phyloP scores from a whole-genome alignment of 2,888 invertebrate species.

The Meliscaeva auricollis region DNA sequence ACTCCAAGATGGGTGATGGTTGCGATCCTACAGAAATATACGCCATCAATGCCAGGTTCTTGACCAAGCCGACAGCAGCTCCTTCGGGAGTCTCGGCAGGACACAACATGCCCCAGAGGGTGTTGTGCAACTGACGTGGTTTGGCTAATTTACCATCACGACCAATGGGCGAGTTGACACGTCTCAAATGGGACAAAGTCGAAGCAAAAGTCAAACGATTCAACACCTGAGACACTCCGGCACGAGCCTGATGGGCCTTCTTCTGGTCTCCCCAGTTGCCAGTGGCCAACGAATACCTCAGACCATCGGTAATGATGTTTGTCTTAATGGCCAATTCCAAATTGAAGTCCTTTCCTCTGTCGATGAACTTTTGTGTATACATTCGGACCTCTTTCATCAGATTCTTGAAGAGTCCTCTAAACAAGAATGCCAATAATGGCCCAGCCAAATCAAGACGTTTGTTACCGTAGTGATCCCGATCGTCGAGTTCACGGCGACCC shows the following conservation, averaged over 20 bases:
- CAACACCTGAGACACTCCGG: slow-evolving; percentile 91
- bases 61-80: slow-evolving; percentile 97
- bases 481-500: slow-evolving; percentile 98
- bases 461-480: slow-evolving; percentile 99
- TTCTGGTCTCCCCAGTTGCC: slow-evolving; percentile 99
- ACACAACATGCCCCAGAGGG: slow-evolving; percentile 99
- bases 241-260: slow-evolving; percentile 96
- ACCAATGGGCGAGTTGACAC: slow-evolving; percentile 99
- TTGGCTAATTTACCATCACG: slow-evolving; percentile 99
- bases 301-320: slow-evolving; percentile 98
- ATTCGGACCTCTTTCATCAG: slow-evolving; percentile 98
- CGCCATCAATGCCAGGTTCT: slow-evolving; percentile 99
- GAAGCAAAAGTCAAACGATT: slow-evolving; percentile 99
- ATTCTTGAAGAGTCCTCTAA: slow-evolving; percentile 98
- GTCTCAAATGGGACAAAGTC: slow-evolving; percentile 97
- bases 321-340: slow-evolving; percentile 95
- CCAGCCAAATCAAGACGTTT: slow-evolving; percentile 99
- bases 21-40: slow-evolving; percentile 99
- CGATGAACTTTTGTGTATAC: slow-evolving; percentile 99
- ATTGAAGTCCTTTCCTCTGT: slow-evolving; percentile 99
- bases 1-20: slow-evolving; percentile 99
- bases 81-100: slow-evolving; percentile 99
- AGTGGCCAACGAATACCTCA: slow-evolving; percentile 98
- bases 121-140: slow-evolving; percentile 99
- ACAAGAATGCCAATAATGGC: slow-evolving; percentile 97